Evolutionary conservation across 2,888 invertebrate genomes (phyloP), one percentile per base, ranked within the genome.

Genomic region (Leucophora obtusa): DNA sequence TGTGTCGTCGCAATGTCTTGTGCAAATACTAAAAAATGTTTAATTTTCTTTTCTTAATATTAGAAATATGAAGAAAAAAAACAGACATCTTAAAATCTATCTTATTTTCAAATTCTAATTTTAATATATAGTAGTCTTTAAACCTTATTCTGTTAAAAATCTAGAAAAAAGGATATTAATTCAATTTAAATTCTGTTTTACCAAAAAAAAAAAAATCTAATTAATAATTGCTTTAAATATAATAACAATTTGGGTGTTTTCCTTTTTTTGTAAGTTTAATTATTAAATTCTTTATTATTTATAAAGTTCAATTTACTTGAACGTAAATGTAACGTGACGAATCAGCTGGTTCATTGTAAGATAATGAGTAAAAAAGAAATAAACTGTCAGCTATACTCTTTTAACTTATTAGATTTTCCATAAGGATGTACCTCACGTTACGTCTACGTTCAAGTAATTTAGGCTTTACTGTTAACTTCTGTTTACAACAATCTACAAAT

Each of bases 1-100:
- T 59, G 47, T 85, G 86, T 88, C 87, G 87, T 85, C 84, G 83
- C 88, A 87, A 86, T 89, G 88, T 86, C 84, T 86, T 86, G 88
- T 89, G 88, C 88, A 88, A 85, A 87, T 78, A 82, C 84, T 80
- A 47, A 54, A 28, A 50, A 62, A 28, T 24, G 47, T 54, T 21
- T 18, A 54, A 28, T 6, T n/a, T 38, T 47, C 14, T 60, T 60
- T 21, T 47, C 24, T 9, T 21, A n/a, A n/a, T n/a, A 50, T 28
- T 6, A 28, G 28, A 28, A 28, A 28, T 28, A 6, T 28, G 6
- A 28, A 28, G 28, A 6, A 28, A 4, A 28, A 28, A 28, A 28
- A n/a, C 24, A 24, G 2, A 28, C n/a, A 51, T 51, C 35, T 35
- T 7, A 66, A 47, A 66, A 35, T 35, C 10, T 66, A 56, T 43